A percentile compares a stretch with the other conserved stretches of the same genome.
Conservation (phyloP, 2,113 vertebrate species). For the Otocyon megalotis region DNA sequence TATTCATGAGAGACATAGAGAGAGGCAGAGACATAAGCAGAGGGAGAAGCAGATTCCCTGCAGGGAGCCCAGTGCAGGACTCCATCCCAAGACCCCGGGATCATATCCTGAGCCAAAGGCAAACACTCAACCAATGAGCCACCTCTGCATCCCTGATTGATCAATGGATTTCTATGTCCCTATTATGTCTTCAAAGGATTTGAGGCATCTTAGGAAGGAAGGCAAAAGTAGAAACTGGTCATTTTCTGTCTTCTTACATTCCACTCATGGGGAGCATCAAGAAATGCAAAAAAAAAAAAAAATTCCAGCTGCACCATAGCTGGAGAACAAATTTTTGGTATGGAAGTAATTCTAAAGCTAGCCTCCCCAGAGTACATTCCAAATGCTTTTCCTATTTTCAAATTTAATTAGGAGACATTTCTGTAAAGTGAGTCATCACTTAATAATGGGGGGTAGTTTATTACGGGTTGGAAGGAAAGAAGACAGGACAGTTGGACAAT, state of each 20-base stretch:
- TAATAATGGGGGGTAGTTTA: constrained; percentile 68
- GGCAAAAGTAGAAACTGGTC: not conserved
- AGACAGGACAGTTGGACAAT: not conserved
- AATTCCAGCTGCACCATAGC: constrained; percentile 53
- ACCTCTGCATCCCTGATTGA: too few species aligned
- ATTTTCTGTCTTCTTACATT: not conserved
- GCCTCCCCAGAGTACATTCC: constrained; percentile 70
- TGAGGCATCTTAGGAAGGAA: not conserved
- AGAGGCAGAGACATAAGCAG: too few species aligned
- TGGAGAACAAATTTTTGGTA: constrained; percentile 75
- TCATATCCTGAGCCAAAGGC: too few species aligned
- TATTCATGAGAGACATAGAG: too few species aligned
- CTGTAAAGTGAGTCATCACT: constrained; percentile 69
- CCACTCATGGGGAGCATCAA: constrained; percentile 32
- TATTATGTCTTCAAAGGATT: not conserved
- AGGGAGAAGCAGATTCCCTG: too few species aligned
- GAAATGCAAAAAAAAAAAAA: not conserved
- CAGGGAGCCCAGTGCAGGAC: too few species aligned
- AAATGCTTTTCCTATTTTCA: constrained; percentile 74
- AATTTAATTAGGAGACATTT: constrained; percentile 74
- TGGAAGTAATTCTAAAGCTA: constrained; percentile 80
- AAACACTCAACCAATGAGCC: too few species aligned
- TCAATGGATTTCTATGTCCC: not conserved
- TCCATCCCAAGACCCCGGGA: too few species aligned
- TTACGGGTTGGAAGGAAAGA: constrained; percentile 44